Base-by-base conservation (phyloP, 2,888 invertebrate genomes). In the Physocephala rufipes region DNA sequence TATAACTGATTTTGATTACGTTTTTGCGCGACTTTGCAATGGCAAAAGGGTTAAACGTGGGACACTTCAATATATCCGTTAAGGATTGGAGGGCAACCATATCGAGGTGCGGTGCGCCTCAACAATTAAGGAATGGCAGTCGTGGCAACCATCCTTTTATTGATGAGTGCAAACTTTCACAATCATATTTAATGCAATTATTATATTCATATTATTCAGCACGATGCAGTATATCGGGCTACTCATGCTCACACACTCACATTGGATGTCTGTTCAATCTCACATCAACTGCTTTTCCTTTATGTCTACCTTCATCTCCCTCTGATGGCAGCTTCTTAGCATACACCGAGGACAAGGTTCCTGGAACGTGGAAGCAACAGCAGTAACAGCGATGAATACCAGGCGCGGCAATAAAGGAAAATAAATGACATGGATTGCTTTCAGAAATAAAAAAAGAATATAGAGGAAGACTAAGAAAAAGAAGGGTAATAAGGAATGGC, bases 181-280 rank as follows among this genome's bases (percentile, higher is more conserved):
- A 82, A 83, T 83, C 82, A 82, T 79, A 82, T 83, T 83, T 80
- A 80, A 82, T 80, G 81, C 82, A 83, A 83, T 83, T 82, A 82
- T 82, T 81, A 83, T 83, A 83, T 83, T 82, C 82, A 82, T 82
- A 83, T 83, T 83, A 82, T 78, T 76, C 74, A 74, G 68, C 30
- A 68, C 68, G 68, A 51, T 68, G 68, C 51, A 68, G 53, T 24
- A 53, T 53, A 12, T 36, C 5, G 36, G 4, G 9, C 36, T 36
- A 36, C 9, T 36, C 9, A 36, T 36, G 43, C 66, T 9, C 36
- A 36, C 36, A 36, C 36, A n/a, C 36, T 9, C 4, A 36, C 36
- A 36, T 13, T n/a, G n/a, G n/a, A n/a, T 43, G 55, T 28, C 58
- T 26, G 19, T 26, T 43, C 58, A 16, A 5, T 45, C 19, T 12